Percentiles rank a stretch among this genome's conserved stretches.
Evolutionary conservation across 2,797 vertebrate species (phyloP).

Genomic region (Acestrorhynchus altus): DNA sequence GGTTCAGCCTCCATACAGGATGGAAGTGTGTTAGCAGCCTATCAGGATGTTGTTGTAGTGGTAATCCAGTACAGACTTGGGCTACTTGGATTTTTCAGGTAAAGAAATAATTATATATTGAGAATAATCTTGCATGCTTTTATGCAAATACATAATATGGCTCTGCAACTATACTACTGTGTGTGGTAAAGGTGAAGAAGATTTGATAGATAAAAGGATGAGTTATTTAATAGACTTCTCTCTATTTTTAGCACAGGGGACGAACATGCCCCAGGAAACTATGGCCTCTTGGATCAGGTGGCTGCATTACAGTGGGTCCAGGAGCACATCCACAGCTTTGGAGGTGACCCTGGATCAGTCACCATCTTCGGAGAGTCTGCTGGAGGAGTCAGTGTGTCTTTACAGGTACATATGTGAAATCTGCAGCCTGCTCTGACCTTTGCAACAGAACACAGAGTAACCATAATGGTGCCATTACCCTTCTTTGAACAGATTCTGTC

Average conservation of each 20-base stretch:
- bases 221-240: not conserved
- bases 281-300: constrained; percentile 78
- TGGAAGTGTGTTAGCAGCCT: constrained; percentile 77
- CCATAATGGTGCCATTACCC: not conserved
- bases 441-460: not conserved
- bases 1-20: constrained; percentile 75
- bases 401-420: constrained; percentile 64
- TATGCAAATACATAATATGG: not conserved
- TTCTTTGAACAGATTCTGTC: constrained; percentile 71
- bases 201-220: no score
- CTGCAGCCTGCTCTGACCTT: not conserved
- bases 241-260: constrained; percentile 74
- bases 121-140: not conserved
- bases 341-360: constrained; percentile 75
- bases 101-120: constrained; percentile 3
- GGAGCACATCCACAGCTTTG: constrained; percentile 79
- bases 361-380: constrained; percentile 83
- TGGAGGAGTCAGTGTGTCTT: constrained; percentile 77
- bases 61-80: constrained; percentile 84
- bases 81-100: constrained; percentile 84
- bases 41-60: constrained; percentile 82
- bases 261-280: constrained; percentile 74
- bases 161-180: no score
- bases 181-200: no score
- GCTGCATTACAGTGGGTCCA: constrained; percentile 78